phyloP scores from a whole-genome alignment of 2,888 invertebrate genomes.

The Eupithecia inturbata region DNA sequence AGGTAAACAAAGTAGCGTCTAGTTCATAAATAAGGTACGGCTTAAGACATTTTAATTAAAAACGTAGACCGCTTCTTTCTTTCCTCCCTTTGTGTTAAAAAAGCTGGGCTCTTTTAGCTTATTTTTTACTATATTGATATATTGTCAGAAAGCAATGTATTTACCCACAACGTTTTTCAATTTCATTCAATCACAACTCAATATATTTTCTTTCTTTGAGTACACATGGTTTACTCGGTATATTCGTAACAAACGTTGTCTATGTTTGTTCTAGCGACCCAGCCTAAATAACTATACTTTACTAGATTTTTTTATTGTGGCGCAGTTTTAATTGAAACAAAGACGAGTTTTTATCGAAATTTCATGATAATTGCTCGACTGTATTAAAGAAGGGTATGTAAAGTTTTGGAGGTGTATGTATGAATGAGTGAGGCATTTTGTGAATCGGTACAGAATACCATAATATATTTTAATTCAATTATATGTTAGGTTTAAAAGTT shows the following conservation, averaged over 20 bases:
- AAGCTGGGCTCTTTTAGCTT: background rate
- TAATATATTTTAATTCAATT: too few relatives aligned
- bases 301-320: background rate
- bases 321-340: background rate
- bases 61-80: background rate
- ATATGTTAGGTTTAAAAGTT: too few relatives aligned
- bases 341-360: background rate
- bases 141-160: background rate
- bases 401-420: background rate
- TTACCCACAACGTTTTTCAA: background rate
- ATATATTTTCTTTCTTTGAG: background rate
- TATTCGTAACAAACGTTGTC: background rate
- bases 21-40: conserved; percentile 3
- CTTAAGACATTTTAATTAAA: conserved; percentile 16
- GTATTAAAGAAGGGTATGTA: background rate
- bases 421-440: background rate
- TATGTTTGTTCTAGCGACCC: background rate
- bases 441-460: background rate
- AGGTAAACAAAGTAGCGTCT: conserved; percentile 7
- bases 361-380: background rate
- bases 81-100: background rate
- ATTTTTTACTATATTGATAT: background rate
- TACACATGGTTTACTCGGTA: background rate
- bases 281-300: background rate
- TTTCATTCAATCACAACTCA: background rate